These are phyloP conservation scores for Leptocoma aspasia DNA, from an alignment of 2,113 vertebrate species.

Conservation along the genomic window DNA sequence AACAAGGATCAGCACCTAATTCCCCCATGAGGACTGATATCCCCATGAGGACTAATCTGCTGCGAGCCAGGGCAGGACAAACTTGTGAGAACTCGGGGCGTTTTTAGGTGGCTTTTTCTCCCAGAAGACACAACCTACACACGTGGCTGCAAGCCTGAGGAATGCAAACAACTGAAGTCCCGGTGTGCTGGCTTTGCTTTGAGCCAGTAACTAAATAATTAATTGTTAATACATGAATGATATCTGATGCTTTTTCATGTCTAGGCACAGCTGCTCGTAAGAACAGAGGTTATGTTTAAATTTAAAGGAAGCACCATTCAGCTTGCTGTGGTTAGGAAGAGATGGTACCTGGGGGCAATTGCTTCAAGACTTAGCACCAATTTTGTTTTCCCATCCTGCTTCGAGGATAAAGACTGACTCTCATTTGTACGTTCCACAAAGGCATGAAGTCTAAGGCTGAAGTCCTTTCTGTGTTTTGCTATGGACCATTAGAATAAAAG, in stretches of 20 bases:
- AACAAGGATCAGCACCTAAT: background rate
- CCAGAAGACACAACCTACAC: background rate
- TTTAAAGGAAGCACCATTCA: background rate
- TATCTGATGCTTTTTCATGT: background rate
- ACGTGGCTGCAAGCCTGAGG: background rate
- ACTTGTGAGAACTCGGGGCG: accelerated
- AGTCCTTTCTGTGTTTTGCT: background rate
- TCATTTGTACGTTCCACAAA: background rate
- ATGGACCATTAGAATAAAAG: background rate
- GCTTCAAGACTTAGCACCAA: background rate
- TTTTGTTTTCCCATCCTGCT: constrained; percentile 23
- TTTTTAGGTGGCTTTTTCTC: background rate
- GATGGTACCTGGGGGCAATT: background rate
- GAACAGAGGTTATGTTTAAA: background rate
- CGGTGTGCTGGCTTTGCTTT: background rate
- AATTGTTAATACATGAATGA: background rate
- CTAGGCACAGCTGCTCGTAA: background rate
- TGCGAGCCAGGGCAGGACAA: background rate
- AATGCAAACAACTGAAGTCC: background rate
- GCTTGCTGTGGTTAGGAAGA: background rate
- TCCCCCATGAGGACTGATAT: background rate
- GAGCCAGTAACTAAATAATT: background rate
- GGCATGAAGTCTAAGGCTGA: background rate
- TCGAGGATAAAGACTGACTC: background rate
- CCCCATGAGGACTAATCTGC: no score